phyloP scores from a whole-genome alignment of 2,113 vertebrate species.

The Paraplagusia blochii region DNA sequence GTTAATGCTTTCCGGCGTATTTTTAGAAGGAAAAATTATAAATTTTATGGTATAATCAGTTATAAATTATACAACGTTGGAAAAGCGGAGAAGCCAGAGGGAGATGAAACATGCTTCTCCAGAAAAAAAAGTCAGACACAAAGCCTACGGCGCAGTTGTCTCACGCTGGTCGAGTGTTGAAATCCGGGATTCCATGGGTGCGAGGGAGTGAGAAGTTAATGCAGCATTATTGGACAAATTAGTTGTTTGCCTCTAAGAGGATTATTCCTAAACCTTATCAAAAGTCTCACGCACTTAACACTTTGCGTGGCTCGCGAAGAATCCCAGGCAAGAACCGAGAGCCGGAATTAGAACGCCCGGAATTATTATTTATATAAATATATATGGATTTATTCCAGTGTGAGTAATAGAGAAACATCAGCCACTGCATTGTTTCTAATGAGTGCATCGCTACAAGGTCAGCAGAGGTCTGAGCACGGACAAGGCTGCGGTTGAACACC shows the following conservation, averaged over 20 bases:
- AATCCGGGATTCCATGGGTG: conserved; percentile 66
- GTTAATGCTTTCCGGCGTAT: too few species aligned
- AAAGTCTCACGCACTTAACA: conserved; percentile 57
- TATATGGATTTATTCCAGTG: too few species aligned
- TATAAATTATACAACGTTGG: too few species aligned
- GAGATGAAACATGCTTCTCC: conserved; percentile 50
- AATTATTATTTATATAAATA: conserved; percentile 15
- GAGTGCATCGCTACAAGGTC: conserved; percentile 50
- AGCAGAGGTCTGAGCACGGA: conserved; percentile 47
- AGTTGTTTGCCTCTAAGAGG: conserved; percentile 76
- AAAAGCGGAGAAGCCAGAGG: conserved; percentile 11
- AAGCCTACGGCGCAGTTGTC: conserved; percentile 48
- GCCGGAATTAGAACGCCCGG: conserved; percentile 16
- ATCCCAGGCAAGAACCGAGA: conserved; percentile 31
- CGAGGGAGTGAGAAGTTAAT: conserved; percentile 62
- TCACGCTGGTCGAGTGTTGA: conserved; percentile 52
- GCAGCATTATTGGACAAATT: conserved; percentile 73
- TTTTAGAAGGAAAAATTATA: too few species aligned
- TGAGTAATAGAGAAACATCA: neutral
- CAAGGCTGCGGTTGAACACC: conserved; percentile 53
- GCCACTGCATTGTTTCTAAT: neutral
- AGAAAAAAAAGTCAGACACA: conserved; percentile 53
- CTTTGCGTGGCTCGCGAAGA: conserved; percentile 25
- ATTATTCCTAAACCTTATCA: conserved; percentile 70
- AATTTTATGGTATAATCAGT: too few species aligned